phyloP scores from a whole-genome alignment of 1,140 invertebrate genomes.

The Conopomorpha cramerella region DNA sequence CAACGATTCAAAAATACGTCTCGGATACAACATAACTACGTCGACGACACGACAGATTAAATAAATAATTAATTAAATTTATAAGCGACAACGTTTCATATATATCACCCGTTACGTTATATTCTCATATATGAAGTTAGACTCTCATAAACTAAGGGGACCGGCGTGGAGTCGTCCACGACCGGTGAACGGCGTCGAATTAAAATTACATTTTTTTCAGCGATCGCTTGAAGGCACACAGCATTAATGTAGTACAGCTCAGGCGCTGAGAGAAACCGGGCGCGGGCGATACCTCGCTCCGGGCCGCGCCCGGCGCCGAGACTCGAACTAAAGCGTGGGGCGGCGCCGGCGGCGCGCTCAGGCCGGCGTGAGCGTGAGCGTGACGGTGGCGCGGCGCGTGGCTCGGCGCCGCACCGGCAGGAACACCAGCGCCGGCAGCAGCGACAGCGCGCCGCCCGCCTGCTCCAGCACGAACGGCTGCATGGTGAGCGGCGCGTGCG shows the following conservation, averaged over 20 bases:
- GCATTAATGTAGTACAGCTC: slow-evolving; percentile 53
- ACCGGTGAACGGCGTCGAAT: slow-evolving; percentile 23
- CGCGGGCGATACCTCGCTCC: slow-evolving; percentile 23
- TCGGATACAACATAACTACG: slow-evolving; percentile 45
- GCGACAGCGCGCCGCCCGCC: slow-evolving; percentile 59
- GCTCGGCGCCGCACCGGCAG: slow-evolving; percentile 86
- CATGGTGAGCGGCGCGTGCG: slow-evolving; percentile 71
- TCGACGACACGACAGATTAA: slow-evolving; percentile 47
- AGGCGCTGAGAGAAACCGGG: slow-evolving; percentile 29
- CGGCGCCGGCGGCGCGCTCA: slow-evolving; percentile 30
- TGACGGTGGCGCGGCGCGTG: slow-evolving; percentile 79
- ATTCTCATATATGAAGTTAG: slow-evolving; percentile 59
- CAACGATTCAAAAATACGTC: slow-evolving; percentile 56
- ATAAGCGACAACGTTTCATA: slow-evolving; percentile 58
- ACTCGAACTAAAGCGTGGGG: too few relatives aligned
- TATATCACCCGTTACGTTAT: slow-evolving; percentile 57
- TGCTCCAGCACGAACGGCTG: slow-evolving; percentile 85
- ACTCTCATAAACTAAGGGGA: slow-evolving; percentile 44
- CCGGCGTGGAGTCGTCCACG: slow-evolving; percentile 34
- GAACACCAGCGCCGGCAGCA: slow-evolving; percentile 89
- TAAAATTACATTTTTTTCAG: slow-evolving; percentile 42
- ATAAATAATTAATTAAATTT: slow-evolving; percentile 42
- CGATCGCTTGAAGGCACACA: slow-evolving; percentile 59
- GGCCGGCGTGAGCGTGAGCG: slow-evolving; percentile 90
- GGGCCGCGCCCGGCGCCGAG: slow-evolving; percentile 17